Base-by-base conservation (phyloP, 2,888 invertebrate species). In the Malthinus flaveolus region DNA sequence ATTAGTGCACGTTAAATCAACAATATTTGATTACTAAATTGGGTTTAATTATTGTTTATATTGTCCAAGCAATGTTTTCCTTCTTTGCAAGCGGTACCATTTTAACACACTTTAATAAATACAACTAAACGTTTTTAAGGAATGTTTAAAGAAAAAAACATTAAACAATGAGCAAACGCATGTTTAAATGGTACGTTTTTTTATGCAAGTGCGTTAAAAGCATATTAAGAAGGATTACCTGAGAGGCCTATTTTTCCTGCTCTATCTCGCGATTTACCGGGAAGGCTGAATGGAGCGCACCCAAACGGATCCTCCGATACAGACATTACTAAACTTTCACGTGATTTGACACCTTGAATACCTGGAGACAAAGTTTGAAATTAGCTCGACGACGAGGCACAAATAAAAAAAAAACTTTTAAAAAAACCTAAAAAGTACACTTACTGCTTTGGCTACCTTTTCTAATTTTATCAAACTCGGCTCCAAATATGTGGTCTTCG, bases 401-500 rank as follows among this genome's bases (percentile, higher is more conserved):
- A n/a, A 23, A 23, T 23, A 5, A 10, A 34, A 34, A 35, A 34
- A 23, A 23, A 23, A 23, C 23, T 23, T 3, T 23, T 23, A 23
- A 23, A 23, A 9, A 9, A 45, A 31, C 23, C 12, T 39, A 39
- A 45, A 45, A 45, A 31, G 3, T 47, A 35, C 13, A 80, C 86
- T 84, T 81, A 87, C 91, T 91, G 75, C 87, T 89, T 77, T 89
- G 88, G 70, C 90, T 90, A 64, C 90, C 89, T 68, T 88, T 82
- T 67, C 91, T 80, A 68, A 91, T 87, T 77, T 89, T 89, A 75
- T 92, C 91, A 75, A 92, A 91, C 77, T 92, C 91, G 36, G 87
- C 89, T 55, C 91, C 91, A 77, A 92, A 91, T 67, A 90, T 85
- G 69, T 89, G 87, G 81, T 92, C 91, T 71, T 91, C 91, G 3